Evolutionary conservation across 2,888 invertebrate species (phyloP), one percentile per base, ranked within the genome.

Genomic region (Fragum whitleyi): DNA sequence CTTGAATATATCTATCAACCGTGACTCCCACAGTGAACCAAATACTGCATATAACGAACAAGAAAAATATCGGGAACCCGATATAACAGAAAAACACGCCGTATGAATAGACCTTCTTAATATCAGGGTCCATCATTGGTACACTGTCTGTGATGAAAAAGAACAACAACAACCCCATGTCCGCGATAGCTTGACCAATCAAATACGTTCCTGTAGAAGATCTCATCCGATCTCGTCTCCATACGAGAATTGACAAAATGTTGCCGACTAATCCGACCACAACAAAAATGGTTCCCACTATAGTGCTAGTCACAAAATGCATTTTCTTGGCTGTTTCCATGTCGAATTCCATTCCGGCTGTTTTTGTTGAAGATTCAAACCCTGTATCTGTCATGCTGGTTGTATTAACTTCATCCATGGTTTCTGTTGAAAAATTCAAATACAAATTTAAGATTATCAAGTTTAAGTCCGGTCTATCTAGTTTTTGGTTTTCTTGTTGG

Each of bases 1-100:
- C 91, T 74, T 89, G 88, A 9, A 91, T 89, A 77, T 91, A 92
- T n/a, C 92, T 79, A 77, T 92, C 92, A 0, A 91, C 88, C 0
- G 92, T 91, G 29, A 92, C 91, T 7, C 91, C 90, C 9, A 92
- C 88, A 1, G 91, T 92, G 77, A 91, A 83, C 90, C 91, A 92
- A 47, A 92, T 89, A 69, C 91, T 91, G 57, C 85, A 84, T 51
- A 90, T 86, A 21, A 91, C 89, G 9, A 85, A 82, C 69, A 90
- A 75, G 79, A 87, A 90, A 61, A 90, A 89, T 28, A 90, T 67
- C 1, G 91, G 91, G 73, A 86, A 90, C 16, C 88, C 90, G 39
- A 90, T 83, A 80, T 89, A 90, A 47, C 87, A 78, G 78, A 79
- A 88, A 73, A 90, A 88, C 21, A 81, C 79, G 9, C 87, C 90